Base-by-base conservation (phyloP, 2,888 invertebrate genomes). In the Autographa pulchrina region DNA sequence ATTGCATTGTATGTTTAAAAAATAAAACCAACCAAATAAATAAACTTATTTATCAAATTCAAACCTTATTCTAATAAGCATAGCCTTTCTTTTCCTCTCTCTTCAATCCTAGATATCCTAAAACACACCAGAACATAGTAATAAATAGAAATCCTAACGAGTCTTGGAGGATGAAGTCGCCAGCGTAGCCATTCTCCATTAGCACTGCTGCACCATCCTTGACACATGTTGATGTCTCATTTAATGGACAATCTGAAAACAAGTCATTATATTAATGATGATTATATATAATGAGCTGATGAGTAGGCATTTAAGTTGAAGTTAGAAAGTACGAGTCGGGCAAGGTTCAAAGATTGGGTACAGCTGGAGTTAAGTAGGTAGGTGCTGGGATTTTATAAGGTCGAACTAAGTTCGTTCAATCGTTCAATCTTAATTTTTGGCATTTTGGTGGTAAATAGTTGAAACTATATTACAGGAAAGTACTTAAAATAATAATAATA, bases 71-170 rank as follows among this genome's bases (percentile, higher is more conserved):
- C 63, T 81, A 96, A 85, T 94, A 96, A 48, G 92, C 92, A 83
- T 93, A 96, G 43, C 95, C 95, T 83, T 92, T 94, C 71, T 80
- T 93, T 83, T 93, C 93, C 77, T 94, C 94, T 41, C 93, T 85
- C 79, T 92, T 92, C 56, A 96, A 77, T 3, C 95, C 96, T 13
- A 77, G 86, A 62, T 92, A 95, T 0, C 93, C 95, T 0, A 96
- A 43, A 0, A 92, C 0, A 68, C 90, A 87, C 96, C 96, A 96
- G 1, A 92, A 38, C 0, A 90, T 0, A 5, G 90, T 91, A 0
- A 95, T 84, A 3, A 86, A 75, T 0, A 90, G 2, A 2, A 94
- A 80, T 0, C 96, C 96, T 2, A 93, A 14, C 0, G 89, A 80
- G 69, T 95, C 94, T 82, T 92, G 88, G 2, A 93, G 60, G 2